Evolutionary conservation across 2,797 vertebrate species (phyloP).

Genomic region (Lepilemur ruficaudatus): DNA sequence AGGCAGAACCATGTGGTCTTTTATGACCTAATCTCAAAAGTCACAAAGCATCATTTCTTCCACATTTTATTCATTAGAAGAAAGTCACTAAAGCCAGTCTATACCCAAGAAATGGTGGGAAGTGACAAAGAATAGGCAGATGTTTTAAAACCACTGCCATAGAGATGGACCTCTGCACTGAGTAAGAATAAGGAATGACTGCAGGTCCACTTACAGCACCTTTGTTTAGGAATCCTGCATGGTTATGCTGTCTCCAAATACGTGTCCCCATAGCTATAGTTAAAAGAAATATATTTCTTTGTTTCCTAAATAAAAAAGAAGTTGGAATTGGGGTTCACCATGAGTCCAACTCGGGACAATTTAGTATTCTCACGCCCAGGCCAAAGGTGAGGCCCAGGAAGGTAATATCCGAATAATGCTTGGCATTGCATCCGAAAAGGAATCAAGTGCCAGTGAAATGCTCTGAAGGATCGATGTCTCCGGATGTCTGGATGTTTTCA

Average conservation of each 20-base stretch:
- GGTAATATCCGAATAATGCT: background rate
- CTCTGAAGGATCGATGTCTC: background rate
- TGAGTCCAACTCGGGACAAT: background rate
- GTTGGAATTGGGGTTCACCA: background rate
- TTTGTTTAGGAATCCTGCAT: background rate
- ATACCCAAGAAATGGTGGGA: background rate
- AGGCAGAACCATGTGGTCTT: background rate
- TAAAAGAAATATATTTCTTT: background rate
- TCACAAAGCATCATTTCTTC: background rate
- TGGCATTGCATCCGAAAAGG: background rate
- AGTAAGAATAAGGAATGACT: background rate
- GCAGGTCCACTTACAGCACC: background rate
- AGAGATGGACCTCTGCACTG: background rate
- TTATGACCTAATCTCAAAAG: background rate
- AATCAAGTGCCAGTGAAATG: background rate
- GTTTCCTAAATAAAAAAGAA: constrained; percentile 31
- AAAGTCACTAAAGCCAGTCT: background rate
- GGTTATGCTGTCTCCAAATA: background rate
- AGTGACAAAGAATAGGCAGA: background rate
- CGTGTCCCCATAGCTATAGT: background rate
- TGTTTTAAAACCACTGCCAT: background rate
- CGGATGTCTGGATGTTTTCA: background rate
- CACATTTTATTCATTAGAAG: background rate
- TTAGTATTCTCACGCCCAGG: background rate
- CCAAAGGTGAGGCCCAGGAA: background rate